These are phyloP conservation scores for Lasioglossum calceatum DNA, from an alignment of 2,888 invertebrate species.

Conservation along the genomic window DNA sequence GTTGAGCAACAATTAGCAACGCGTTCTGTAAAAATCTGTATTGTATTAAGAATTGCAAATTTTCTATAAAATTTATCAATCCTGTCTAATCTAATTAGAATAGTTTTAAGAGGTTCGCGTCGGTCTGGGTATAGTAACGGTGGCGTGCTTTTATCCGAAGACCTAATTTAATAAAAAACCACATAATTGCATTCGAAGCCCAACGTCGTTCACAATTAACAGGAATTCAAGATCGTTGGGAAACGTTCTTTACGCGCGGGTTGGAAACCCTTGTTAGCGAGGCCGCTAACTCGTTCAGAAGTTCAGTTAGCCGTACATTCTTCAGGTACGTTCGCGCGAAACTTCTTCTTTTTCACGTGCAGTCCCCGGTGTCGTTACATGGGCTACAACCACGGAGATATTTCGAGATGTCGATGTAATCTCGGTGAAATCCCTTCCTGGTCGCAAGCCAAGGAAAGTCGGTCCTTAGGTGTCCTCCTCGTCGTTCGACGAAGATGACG, in stretches of 20 bases:
- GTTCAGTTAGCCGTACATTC: slow-evolving; percentile 55
- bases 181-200: slow-evolving; percentile 26
- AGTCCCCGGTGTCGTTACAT: slow-evolving; percentile 43
- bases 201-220: slow-evolving; percentile 43
- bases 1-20: no score
- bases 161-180: slow-evolving; percentile 35
- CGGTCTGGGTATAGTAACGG: not conserved
- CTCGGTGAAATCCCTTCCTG: slow-evolving; percentile 52
- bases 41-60: no score
- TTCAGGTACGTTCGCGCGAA: slow-evolving; percentile 51
- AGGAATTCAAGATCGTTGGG: slow-evolving; percentile 47
- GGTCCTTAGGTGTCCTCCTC: slow-evolving; percentile 24
- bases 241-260: slow-evolving; percentile 44
- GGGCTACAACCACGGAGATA: slow-evolving; percentile 49
- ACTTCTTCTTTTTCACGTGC: slow-evolving; percentile 52
- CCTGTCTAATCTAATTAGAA: not conserved
- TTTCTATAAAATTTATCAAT: not conserved
- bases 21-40: no score
- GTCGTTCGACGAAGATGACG: slow-evolving; percentile 13
- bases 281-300: slow-evolving; percentile 31
- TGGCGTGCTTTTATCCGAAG: slow-evolving; percentile 16
- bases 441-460: slow-evolving; percentile 54
- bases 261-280: slow-evolving; percentile 50
- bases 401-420: slow-evolving; percentile 63
- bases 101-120: not conserved